These are phyloP conservation scores for Cathartes aura DNA, from an alignment of 2,113 vertebrate species.

Conservation along the genomic window DNA sequence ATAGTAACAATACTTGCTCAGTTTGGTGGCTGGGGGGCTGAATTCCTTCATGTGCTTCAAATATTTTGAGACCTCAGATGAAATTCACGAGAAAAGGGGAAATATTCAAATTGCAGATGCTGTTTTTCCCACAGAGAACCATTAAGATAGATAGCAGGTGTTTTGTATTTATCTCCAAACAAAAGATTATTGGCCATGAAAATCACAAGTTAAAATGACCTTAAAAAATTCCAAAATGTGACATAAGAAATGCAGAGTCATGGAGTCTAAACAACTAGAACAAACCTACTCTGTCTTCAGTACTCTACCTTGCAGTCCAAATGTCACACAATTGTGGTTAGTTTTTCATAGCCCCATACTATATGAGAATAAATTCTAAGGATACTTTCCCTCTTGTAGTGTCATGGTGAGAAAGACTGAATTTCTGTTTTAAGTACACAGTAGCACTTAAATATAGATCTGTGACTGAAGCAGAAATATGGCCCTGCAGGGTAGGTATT, in stretches of 20 bases:
- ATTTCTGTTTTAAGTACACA: neutral
- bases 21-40: neutral
- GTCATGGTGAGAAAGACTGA: neutral
- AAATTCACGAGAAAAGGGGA: neutral
- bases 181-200: neutral
- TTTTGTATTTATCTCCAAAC: neutral
- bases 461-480: neutral
- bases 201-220: neutral
- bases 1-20: neutral
- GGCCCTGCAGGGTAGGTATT: neutral
- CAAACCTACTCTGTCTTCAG: neutral
- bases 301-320: neutral
- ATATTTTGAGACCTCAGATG: neutral
- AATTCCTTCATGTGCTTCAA: neutral
- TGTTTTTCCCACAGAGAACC: neutral
- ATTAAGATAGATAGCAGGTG: neutral
- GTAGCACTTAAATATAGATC: neutral
- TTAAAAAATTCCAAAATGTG: neutral
- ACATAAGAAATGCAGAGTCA: neutral
- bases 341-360: neutral
- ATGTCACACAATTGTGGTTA: neutral
- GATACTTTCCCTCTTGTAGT: neutral
- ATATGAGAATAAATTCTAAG: neutral
- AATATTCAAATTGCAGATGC: neutral
- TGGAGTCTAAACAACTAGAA: neutral